Conservation (phyloP, 1,140 invertebrate species). For the Melitaea cinxia region DNA sequence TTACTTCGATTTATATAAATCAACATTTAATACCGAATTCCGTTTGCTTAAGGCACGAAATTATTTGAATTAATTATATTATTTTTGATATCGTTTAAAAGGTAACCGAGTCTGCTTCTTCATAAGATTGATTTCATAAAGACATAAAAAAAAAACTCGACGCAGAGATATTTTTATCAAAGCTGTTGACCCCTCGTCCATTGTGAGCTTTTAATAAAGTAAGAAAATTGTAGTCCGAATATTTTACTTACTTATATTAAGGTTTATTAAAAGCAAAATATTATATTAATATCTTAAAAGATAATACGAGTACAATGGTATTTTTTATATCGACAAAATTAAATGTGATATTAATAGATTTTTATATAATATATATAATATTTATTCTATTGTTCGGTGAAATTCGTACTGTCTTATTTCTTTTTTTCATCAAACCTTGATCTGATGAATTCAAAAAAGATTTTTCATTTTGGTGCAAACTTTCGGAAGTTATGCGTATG, state of each 20-base stretch:
- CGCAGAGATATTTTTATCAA: not conserved
- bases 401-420: too few relatives aligned
- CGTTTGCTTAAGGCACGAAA: too few relatives aligned
- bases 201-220: conserved; percentile 12
- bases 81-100: not conserved
- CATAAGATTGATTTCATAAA: conserved; percentile 1
- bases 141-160: not conserved
- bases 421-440: too few relatives aligned
- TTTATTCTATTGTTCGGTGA: too few relatives aligned
- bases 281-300: not conserved
- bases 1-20: not conserved
- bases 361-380: not conserved
- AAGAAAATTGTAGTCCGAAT: not conserved
- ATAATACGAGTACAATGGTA: not conserved
- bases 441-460: too few relatives aligned
- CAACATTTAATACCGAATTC: too few relatives aligned
- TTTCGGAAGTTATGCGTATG: too few relatives aligned
- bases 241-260: not conserved
- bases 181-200: not conserved
- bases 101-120: not conserved
- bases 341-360: not conserved
- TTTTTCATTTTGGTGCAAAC: too few relatives aligned
- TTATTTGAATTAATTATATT: too few relatives aligned
- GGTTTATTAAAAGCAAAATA: not conserved
- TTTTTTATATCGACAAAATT: not conserved